Evolutionary conservation across 2,888 invertebrate species (phyloP).

Genomic region (Halictus quadricinctus): DNA sequence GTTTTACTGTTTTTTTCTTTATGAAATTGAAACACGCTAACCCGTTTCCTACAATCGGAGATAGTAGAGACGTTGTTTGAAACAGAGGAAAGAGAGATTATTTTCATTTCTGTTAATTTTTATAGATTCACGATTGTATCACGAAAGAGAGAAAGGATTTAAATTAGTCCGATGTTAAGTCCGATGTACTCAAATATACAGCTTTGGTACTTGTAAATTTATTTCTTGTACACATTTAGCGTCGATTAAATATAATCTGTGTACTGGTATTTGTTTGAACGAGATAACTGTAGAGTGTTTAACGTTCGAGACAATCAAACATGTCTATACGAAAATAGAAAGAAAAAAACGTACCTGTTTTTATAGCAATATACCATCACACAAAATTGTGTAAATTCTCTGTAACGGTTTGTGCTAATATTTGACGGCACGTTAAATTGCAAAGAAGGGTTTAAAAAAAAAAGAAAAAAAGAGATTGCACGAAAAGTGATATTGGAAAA

Average conservation of each 20-base stretch:
- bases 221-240: constrained; percentile 17
- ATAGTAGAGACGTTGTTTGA: neutral
- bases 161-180: constrained; percentile 22
- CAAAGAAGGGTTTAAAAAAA: neutral
- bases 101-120: constrained; percentile 13
- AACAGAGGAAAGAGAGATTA: neutral
- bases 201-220: constrained; percentile 16
- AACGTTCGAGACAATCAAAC: neutral
- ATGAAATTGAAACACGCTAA: neutral
- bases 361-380: neutral
- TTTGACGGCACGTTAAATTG: constrained; percentile 13
- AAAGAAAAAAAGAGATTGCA: neutral
- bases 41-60: neutral
- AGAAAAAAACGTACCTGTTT: neutral
- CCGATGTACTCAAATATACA: constrained; percentile 25
- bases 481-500: constrained; percentile 22
- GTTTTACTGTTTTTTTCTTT: neutral
- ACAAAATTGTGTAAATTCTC: constrained; percentile 25
- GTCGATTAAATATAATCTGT: constrained; percentile 9
- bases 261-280: constrained; percentile 8
- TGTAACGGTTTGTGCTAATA: constrained; percentile 14
- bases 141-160: constrained; percentile 16
- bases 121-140: constrained; percentile 2
- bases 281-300: neutral
- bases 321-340: neutral